Evolutionary conservation across 2,888 invertebrate species (phyloP).

Genomic region (Latrodectus hesperus): DNA sequence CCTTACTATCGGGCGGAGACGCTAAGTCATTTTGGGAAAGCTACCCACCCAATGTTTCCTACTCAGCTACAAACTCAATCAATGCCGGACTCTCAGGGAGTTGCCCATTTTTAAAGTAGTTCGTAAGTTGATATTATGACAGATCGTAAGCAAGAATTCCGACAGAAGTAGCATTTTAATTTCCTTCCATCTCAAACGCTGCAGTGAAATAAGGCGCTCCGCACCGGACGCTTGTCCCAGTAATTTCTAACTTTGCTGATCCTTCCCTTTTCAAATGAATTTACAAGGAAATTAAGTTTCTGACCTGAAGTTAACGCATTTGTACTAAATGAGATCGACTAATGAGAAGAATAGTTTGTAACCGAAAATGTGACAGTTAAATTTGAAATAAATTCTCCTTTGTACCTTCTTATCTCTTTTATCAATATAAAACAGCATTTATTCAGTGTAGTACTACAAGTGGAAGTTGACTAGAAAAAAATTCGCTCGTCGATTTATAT

Average conservation of each 20-base stretch:
- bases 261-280: no score
- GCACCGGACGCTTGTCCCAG: no score
- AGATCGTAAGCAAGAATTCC: constrained; percentile 33
- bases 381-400: no score
- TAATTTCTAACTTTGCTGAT: no score
- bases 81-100: constrained; percentile 57
- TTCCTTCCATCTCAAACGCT: background rate
- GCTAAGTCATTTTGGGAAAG: constrained; percentile 60
- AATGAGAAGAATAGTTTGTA: background rate
- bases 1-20: constrained; percentile 67
- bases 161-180: constrained; percentile 17
- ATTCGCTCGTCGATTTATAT: no score
- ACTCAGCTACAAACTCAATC: constrained; percentile 58
- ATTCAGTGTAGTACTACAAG: no score
- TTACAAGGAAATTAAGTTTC: background rate
- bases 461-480: no score
- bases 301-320: background rate
- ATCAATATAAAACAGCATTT: no score
- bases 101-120: constrained; percentile 58
- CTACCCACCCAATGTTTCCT: constrained; percentile 58
- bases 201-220: no score
- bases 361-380: no score
- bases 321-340: background rate
- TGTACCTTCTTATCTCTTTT: no score
- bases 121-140: constrained; percentile 55